A percentile compares a stretch with the other conserved stretches of the same genome.
Evolutionary conservation across 1,140 invertebrate genomes (phyloP).

Genomic region (Oppia nitens): DNA sequence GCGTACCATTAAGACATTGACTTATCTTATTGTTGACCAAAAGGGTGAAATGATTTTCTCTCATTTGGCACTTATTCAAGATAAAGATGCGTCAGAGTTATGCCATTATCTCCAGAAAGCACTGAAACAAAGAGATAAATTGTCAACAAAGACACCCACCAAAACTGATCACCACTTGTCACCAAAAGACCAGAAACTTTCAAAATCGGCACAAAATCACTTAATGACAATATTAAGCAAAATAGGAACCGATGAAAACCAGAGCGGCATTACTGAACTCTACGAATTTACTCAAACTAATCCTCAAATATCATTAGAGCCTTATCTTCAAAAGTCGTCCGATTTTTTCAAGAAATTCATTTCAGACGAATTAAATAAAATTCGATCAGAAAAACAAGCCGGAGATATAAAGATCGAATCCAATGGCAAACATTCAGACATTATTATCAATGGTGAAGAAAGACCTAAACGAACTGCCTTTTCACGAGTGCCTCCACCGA

Average conservation of each 20-base stretch:
- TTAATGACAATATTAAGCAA: constrained; percentile 7
- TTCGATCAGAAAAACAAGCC: constrained; percentile 26
- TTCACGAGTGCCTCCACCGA: neutral
- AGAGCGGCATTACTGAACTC: constrained; percentile 56
- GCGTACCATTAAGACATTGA: constrained; percentile 74
- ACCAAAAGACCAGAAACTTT: constrained; percentile 1
- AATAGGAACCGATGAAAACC: constrained; percentile 11
- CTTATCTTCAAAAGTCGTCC: constrained; percentile 69
- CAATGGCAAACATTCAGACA: neutral
- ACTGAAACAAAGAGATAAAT: constrained; percentile 23
- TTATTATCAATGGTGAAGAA: neutral
- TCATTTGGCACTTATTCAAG: constrained; percentile 57
- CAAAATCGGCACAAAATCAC: neutral
- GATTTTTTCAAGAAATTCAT: constrained; percentile 85
- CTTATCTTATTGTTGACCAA: constrained; percentile 53
- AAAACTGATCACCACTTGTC: neutral
- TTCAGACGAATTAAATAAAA: constrained; percentile 60
- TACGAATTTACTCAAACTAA: constrained; percentile 78
- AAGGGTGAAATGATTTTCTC: constrained; percentile 43
- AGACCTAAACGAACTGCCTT: neutral
- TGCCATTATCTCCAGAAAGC: constrained; percentile 53
- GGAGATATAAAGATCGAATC: neutral
- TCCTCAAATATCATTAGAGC: constrained; percentile 77
- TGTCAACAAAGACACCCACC: constrained; percentile 23
- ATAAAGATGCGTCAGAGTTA: constrained; percentile 59